Evolutionary conservation across 2,113 vertebrate genomes (phyloP).

Genomic region (Tetrao urogallus): DNA sequence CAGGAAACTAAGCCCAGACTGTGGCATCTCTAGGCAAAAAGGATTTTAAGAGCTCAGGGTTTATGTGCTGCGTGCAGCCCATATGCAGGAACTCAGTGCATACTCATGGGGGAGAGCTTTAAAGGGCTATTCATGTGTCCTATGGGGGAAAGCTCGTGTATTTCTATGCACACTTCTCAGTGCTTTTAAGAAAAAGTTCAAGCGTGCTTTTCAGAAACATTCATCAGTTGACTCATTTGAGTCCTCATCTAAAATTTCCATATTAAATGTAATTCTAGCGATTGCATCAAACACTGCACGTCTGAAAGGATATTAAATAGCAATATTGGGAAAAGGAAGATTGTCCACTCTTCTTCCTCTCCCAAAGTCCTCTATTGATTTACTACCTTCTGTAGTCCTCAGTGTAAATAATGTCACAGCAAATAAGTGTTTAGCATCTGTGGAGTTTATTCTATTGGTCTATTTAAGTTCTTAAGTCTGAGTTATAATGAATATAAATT

Average conservation of each 20-base stretch:
- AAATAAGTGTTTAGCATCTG: slow-evolving; percentile 70
- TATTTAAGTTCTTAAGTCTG: slow-evolving; percentile 57
- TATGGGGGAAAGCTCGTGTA: neutral
- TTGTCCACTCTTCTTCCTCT: slow-evolving; percentile 19
- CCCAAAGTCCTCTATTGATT: slow-evolving; percentile 41
- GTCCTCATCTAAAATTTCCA: neutral
- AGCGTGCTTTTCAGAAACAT: neutral
- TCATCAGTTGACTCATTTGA: neutral
- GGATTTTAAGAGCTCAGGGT: neutral
- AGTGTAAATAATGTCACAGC: slow-evolving; percentile 64
- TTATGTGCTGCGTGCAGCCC: too few species aligned
- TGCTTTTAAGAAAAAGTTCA: neutral
- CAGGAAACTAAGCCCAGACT: neutral
- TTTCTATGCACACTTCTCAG: neutral
- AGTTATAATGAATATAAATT: slow-evolving; percentile 66
- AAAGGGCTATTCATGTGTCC: neutral
- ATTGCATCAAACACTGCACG: neutral
- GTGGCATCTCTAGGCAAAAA: neutral
- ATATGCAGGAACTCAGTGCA: neutral
- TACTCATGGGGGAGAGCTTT: neutral
- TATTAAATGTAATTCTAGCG: neutral
- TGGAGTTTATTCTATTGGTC: slow-evolving; percentile 58
- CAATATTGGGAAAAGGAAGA: neutral
- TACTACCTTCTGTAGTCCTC: slow-evolving; percentile 30
- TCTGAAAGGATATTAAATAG: slow-evolving; percentile 8